Evolutionary conservation across 2,888 invertebrate genomes (phyloP), one percentile per base, ranked within the genome.

Genomic region (Pocota personata): DNA sequence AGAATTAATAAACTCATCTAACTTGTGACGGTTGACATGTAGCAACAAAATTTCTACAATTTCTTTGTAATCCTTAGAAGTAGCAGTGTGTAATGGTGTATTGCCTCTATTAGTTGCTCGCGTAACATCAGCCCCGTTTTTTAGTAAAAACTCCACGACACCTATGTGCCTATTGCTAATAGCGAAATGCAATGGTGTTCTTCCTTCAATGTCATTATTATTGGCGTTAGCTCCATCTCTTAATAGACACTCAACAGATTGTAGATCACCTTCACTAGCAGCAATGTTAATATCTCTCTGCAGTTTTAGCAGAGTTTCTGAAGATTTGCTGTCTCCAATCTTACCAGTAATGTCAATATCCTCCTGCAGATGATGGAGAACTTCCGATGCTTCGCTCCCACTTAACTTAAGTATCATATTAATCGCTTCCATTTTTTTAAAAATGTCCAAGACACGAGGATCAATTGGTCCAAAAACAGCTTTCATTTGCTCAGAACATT

Each of bases 141-240:
- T 5, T 10, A 89, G 55, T 5, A 89, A 72, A 10, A 80, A 3
- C 14, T 69, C 48, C 14, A 88, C 71, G 21, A 84, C 64, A 14
- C 60, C 8, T 60, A 27, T 19, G 24, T 86, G 32, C 4, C 71
- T 73, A 66, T 60, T 87, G 48, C 66, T 57, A 57, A 87, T 75
- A 46, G 89, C 89, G 58, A 52, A 87, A 71, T 89, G 88, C 10
- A 89, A 43, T 12, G 87, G 64, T 2, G 87, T 87, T 37, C 72
- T 57, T 19, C 88, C 88, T 16, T 83, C 75, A 21, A 2, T 16
- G 8, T 40, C 32, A 10, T 14, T 50, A 2, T 57, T 19, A 43
- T 78, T 73, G 0, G 52, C 50, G 35, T 67, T 14, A 35, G 21
- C 21, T 8, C 66, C 67, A 12, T 37, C 12, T 19, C 14, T 60